A percentile compares a stretch with the other conserved stretches of the same genome.
Evolutionary conservation across 2,113 vertebrate species (phyloP).

Genomic region (Grus americana): DNA sequence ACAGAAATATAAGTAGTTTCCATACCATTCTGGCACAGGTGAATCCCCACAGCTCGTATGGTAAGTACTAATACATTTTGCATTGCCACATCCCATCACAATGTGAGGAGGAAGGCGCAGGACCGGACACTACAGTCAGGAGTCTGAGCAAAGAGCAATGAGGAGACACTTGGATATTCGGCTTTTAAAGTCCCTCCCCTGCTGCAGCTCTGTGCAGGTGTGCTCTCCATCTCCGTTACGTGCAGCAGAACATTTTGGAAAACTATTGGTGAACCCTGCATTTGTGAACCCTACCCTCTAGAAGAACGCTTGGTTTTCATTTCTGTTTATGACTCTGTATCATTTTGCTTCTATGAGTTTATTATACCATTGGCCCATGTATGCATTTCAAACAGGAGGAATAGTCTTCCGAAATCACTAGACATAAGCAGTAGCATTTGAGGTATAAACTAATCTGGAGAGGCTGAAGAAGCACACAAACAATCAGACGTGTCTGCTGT

Average conservation of each 20-base stretch:
- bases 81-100: neutral
- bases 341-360: neutral
- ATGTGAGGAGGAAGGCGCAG: neutral
- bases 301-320: neutral
- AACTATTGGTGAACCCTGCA: neutral
- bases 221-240: rapidly evolving
- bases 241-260: neutral
- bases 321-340: neutral
- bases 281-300: neutral
- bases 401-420: neutral
- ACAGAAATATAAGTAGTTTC: neutral
- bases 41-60: neutral
- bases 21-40: neutral
- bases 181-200: neutral
- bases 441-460: neutral
- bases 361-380: neutral
- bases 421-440: neutral
- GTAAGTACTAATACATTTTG: neutral
- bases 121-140: neutral
- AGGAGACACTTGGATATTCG: neutral
- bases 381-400: neutral
- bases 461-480: neutral
- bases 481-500: neutral
- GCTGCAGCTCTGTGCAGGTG: neutral
- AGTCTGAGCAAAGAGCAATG: neutral